phyloP scores from a whole-genome alignment of 2,888 invertebrate species.

The Disparrhopalites patrizii region DNA sequence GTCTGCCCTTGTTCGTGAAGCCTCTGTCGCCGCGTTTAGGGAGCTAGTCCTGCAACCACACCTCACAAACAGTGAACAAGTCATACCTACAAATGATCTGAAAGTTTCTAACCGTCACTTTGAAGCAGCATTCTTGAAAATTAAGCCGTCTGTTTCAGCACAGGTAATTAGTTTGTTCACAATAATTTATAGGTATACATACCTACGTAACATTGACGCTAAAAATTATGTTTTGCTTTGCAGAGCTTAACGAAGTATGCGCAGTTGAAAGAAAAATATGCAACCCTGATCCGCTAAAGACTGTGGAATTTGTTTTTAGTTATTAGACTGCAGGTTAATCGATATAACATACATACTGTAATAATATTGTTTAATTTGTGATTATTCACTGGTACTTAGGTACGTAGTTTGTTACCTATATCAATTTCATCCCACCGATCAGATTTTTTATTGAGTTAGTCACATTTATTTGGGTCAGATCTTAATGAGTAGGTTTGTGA shows the following conservation, averaged over 20 bases:
- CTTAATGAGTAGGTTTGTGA: no score
- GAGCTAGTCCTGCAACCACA: constrained; percentile 60
- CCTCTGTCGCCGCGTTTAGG: constrained; percentile 73
- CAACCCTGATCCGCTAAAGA: no score
- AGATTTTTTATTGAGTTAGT: no score
- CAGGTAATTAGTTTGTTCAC: constrained; percentile 55
- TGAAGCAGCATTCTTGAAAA: constrained; percentile 67
- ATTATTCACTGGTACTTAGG: no score
- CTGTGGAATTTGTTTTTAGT: no score
- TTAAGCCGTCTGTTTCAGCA: constrained; percentile 80
- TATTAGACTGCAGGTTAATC: no score
- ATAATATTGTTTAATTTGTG: no score
- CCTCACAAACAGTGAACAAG: neutral
- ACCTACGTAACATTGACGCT: neutral
- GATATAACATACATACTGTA: no score
- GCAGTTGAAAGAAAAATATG: constrained; percentile 61
- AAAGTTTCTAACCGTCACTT: constrained; percentile 69
- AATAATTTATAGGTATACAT: neutral
- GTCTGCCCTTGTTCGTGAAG: constrained; percentile 81
- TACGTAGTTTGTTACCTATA: no score
- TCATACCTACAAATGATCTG: constrained; percentile 52
- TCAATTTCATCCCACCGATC: no score
- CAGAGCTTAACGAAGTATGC: constrained; percentile 74
- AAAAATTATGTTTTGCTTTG: neutral
- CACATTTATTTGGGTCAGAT: no score